phyloP scores from a whole-genome alignment of 2,888 invertebrate species.

The Amphipyra tragopoginis region DNA sequence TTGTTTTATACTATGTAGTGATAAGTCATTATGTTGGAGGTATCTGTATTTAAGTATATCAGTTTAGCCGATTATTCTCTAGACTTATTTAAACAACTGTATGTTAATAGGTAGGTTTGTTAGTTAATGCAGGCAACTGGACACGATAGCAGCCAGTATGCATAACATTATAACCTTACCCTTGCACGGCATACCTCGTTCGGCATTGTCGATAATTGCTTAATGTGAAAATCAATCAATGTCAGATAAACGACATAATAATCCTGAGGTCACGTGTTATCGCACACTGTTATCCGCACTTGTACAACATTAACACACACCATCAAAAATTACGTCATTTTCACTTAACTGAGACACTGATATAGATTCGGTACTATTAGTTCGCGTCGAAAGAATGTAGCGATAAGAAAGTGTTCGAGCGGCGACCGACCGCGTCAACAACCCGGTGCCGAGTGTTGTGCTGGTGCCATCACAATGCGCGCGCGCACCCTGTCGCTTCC shows the following conservation, averaged over 20 bases:
- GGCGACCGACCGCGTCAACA: conserved; percentile 66
- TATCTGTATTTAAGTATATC: too few species aligned
- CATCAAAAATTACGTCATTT: conserved; percentile 40
- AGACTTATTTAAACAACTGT: too few species aligned
- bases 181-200: conserved; percentile 73
- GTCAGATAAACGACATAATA: conserved; percentile 57
- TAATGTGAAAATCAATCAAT: conserved; percentile 60
- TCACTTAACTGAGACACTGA: conserved; percentile 36
- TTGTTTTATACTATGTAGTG: too few species aligned
- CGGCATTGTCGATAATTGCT: conserved; percentile 70
- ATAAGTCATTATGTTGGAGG: too few species aligned
- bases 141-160: conserved; percentile 2
- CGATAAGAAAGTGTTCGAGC: conserved; percentile 49
- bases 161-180: conserved; percentile 65
- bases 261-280: conserved; percentile 53
- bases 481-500: conserved; percentile 62
- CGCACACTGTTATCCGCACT: conserved; percentile 54
- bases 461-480: conserved; percentile 42
- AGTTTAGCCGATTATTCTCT: too few species aligned
- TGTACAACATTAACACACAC: conserved; percentile 43
- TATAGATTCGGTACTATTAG: conserved; percentile 36
- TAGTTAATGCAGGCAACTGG: not conserved
- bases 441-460: conserved; percentile 64
- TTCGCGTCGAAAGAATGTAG: conserved; percentile 25
- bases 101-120: not conserved